Percentiles rank a stretch among this genome's conserved stretches.
phyloP scores from a whole-genome alignment of 2,888 invertebrate species.

The Linnaemya tessellans region DNA sequence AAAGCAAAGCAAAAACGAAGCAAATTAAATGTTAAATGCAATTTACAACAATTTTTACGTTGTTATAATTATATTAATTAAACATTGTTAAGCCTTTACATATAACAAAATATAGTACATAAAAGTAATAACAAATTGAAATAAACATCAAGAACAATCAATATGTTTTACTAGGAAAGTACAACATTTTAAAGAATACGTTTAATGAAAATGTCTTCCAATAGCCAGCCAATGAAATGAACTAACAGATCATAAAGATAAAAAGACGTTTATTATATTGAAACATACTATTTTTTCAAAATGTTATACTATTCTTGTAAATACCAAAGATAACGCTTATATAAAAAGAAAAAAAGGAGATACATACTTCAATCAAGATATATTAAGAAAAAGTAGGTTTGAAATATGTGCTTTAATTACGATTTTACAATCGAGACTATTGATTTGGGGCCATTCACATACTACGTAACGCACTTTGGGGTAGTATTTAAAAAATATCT shows the following conservation, averaged over 20 bases:
- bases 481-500: no score
- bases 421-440: background rate
- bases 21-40: constrained; percentile 22
- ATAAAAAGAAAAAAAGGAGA: constrained; percentile 19
- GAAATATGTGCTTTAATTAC: background rate
- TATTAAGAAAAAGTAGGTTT: constrained; percentile 12
- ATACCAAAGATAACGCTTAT: constrained; percentile 69
- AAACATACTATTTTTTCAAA: background rate
- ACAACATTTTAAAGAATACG: background rate
- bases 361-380: background rate
- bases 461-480: no score
- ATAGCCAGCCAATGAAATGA: background rate
- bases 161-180: background rate
- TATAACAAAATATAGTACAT: constrained; percentile 3
- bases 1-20: constrained; percentile 23
- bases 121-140: constrained; percentile 20
- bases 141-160: background rate
- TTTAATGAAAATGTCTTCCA: constrained; percentile 1
- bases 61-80: constrained; percentile 60
- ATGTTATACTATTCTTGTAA: constrained; percentile 45
- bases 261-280: background rate
- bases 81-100: constrained; percentile 40
- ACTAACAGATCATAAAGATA: background rate
- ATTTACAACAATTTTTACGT: constrained; percentile 63
- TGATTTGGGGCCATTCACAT: no score